These are phyloP conservation scores for Nomada hirtipes DNA, from an alignment of 2,888 invertebrate genomes.

Conservation along the genomic window DNA sequence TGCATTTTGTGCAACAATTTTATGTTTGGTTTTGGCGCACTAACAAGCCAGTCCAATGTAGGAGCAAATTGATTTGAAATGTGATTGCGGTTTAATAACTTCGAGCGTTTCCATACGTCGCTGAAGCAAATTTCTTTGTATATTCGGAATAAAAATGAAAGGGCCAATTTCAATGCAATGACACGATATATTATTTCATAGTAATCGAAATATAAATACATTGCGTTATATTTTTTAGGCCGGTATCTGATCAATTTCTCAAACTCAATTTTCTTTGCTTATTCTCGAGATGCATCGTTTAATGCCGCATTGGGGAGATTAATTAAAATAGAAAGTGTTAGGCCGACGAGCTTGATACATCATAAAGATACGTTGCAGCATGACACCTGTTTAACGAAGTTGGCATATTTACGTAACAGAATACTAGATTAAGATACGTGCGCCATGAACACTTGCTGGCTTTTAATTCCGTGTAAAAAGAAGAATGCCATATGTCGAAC, in stretches of 20 bases:
- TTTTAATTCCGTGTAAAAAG: too few relatives aligned
- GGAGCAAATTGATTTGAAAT: conserved; percentile 11
- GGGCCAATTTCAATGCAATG: neutral
- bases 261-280: neutral
- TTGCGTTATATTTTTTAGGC: too few relatives aligned
- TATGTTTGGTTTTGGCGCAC: too few relatives aligned
- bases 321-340: neutral
- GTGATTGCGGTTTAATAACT: conserved; percentile 18
- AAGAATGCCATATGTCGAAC: too few relatives aligned
- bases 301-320: neutral
- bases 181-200: neutral
- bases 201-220: too few relatives aligned
- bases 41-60: neutral
- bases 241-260: too few relatives aligned
- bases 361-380: neutral
- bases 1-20: neutral
- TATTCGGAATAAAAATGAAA: conserved; percentile 1
- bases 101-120: neutral
- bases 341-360: neutral
- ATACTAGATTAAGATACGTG: neutral
- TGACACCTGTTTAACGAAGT: neutral
- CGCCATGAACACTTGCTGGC: too few relatives aligned
- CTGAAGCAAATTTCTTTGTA: conserved; percentile 15
- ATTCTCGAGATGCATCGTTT: neutral
- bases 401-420: neutral